These are phyloP conservation scores for Montipora efflorescens DNA, from an alignment of 64 coral and sea anemone species.

Conservation along the genomic window DNA sequence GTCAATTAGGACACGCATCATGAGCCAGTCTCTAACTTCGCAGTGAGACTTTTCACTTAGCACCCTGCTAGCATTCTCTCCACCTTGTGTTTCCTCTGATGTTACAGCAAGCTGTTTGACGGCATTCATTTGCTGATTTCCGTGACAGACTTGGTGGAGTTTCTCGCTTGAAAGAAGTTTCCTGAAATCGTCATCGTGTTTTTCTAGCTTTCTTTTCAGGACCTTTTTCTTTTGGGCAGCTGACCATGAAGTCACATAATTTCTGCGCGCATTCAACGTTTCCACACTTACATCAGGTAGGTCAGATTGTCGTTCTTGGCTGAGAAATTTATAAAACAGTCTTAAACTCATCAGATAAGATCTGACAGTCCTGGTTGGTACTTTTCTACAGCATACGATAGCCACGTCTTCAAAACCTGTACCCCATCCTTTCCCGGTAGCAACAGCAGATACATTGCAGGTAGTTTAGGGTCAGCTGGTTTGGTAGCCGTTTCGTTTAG, in stretches of 20 bases:
- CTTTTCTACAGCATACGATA: background rate
- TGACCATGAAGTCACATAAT: background rate
- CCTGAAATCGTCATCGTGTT: background rate
- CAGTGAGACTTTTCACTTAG: background rate
- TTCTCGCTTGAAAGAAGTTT: background rate
- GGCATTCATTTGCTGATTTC: background rate
- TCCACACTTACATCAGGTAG: background rate
- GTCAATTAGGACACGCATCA: slow-evolving; percentile 66
- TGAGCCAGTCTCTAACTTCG: slow-evolving; percentile 57
- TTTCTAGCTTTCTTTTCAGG: background rate
- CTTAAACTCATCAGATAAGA: slow-evolving; percentile 55
- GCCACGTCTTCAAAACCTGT: slow-evolving; percentile 11
- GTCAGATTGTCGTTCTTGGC: slow-evolving; percentile 12
- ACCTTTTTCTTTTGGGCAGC: background rate
- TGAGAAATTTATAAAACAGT: slow-evolving; percentile 42
- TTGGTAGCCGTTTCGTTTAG: background rate
- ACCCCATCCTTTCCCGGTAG: slow-evolving; percentile 10
- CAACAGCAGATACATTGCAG: background rate
- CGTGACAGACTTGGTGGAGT: background rate
- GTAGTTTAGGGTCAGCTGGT: background rate
- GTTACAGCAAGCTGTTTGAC: background rate
- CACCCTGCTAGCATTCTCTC: background rate
- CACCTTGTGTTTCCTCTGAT: background rate
- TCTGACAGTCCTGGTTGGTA: slow-evolving; percentile 60
- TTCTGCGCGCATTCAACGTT: background rate